Base-by-base conservation (phyloP, 2,888 invertebrate genomes). In the Drepana falcataria region DNA sequence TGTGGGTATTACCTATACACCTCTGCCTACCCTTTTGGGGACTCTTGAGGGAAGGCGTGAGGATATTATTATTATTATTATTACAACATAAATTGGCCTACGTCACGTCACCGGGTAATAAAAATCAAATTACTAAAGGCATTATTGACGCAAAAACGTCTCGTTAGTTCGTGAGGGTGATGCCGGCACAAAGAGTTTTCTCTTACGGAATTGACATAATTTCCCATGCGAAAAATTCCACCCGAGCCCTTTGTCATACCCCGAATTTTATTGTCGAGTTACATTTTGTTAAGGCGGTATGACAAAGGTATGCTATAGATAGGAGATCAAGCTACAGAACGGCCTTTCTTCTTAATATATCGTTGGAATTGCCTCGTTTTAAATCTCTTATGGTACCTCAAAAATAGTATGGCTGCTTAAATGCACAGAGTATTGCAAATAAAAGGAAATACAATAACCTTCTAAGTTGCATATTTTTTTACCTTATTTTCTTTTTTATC, bases 131-230 rank as follows among this genome's bases (percentile, higher is more conserved):
- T 55, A 55, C 54, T 54, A 49, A 55, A 52, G 55, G 52, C 40
- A 48, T 53, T 49, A 48, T 48, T 53, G 53, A 21, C 7, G 34
- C 35, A 48, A 47, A 37, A 47, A 37, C 7, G 48, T 21, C 52
- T 52, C 52, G 55, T 55, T 55, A 55, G 48, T 40, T 40, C 37
- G 40, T 48, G 9, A 51, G 41, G 51, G 48, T 40, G 54, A 48
- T 48, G 55, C 53, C 48, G 60, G 59, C 49, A 64, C 69, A 71
- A 73, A 71, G 63, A 61, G 60, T 62, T 57, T 55, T 56, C 68
- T 59, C 64, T 70, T 68, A 64, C 61, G 64, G 75, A 77, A 76
- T 75, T 77, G 75, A 75, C 77, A 76, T 75, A 67, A 74, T 76
- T 73, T 71, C 71, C 69, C 69, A 59, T 61, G 65, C 67, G 73